Percentiles rank a stretch among this genome's conserved stretches.
Evolutionary conservation across 2,888 invertebrate species (phyloP).

Genomic region (Melipona beecheii): DNA sequence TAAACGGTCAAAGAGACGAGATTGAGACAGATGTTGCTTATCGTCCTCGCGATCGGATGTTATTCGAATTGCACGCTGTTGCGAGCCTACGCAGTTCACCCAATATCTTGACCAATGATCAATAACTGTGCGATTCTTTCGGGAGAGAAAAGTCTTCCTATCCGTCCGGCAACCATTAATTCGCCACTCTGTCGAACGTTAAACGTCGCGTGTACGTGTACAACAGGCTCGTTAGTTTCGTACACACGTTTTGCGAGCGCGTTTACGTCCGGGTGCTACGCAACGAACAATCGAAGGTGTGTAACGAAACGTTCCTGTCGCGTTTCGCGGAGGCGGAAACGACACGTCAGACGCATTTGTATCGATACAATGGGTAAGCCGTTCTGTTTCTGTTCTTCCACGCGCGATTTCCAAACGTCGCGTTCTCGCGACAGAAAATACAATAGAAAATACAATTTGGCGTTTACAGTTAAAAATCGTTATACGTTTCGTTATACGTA

Average conservation of each 20-base stretch:
- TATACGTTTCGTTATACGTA: too few relatives aligned
- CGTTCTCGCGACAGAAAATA: too few relatives aligned
- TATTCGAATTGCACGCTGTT: neutral
- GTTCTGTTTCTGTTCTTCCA: too few relatives aligned
- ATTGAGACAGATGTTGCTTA: constrained; percentile 1
- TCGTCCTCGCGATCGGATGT: constrained; percentile 1
- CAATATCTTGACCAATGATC: constrained; percentile 4
- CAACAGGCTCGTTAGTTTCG: constrained; percentile 4
- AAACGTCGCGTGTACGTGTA: neutral
- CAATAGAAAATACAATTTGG: too few relatives aligned
- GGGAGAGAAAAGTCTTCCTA: constrained; percentile 10
- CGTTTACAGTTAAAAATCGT: neutral
- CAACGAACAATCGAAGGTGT: constrained; percentile 21
- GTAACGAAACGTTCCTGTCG: neutral
- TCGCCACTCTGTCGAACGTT: constrained; percentile 11
- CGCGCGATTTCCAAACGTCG: too few relatives aligned
- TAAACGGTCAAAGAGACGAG: neutral
- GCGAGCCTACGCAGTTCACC: constrained; percentile 19
- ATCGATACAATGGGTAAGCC: too few relatives aligned
- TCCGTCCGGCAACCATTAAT: constrained; percentile 22
- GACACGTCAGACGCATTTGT: neutral
- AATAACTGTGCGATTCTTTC: neutral
- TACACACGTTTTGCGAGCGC: constrained; percentile 4
- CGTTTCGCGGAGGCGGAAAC: constrained; percentile 27
- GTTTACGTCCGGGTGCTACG: neutral